These are phyloP conservation scores for Equus przewalskii DNA, from an alignment of 2,113 vertebrate genomes.

Conservation along the genomic window DNA sequence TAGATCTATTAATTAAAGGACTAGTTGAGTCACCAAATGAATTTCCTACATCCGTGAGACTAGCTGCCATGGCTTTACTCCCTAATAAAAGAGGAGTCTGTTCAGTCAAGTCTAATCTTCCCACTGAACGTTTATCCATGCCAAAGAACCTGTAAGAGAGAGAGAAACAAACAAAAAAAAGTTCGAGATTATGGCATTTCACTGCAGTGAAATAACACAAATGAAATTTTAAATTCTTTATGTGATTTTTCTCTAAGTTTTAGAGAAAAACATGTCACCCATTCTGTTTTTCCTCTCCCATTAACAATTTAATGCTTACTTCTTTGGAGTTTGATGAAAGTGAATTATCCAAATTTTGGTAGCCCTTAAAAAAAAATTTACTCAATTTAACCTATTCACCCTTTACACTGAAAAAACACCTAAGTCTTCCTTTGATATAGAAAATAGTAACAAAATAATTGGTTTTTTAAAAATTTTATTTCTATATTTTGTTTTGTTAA, in stretches of 20 bases:
- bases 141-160: conserved; percentile 85
- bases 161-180: conserved; percentile 78
- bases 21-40: conserved; percentile 85
- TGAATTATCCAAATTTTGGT: neutral
- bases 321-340: conserved; percentile 23
- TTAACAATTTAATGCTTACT: neutral
- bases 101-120: conserved; percentile 88
- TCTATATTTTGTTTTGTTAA: too few species aligned
- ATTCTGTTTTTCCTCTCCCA: neutral
- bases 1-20: conserved; percentile 85
- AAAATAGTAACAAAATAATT: conserved; percentile 57
- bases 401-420: neutral
- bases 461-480: too few species aligned
- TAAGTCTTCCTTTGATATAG: conserved; percentile 9
- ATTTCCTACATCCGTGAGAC: conserved; percentile 88
- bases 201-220: conserved; percentile 50
- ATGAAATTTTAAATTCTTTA: conserved; percentile 5
- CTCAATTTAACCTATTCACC: neutral
- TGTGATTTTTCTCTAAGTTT: neutral
- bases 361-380: conserved; percentile 6
- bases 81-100: conserved; percentile 84
- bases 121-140: conserved; percentile 90
- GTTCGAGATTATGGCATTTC: conserved; percentile 38
- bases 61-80: conserved; percentile 90
- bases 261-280: neutral